These are phyloP conservation scores for Dolichomitus sp. DNA, from an alignment of 2,888 invertebrate genomes.

Conservation along the genomic window DNA sequence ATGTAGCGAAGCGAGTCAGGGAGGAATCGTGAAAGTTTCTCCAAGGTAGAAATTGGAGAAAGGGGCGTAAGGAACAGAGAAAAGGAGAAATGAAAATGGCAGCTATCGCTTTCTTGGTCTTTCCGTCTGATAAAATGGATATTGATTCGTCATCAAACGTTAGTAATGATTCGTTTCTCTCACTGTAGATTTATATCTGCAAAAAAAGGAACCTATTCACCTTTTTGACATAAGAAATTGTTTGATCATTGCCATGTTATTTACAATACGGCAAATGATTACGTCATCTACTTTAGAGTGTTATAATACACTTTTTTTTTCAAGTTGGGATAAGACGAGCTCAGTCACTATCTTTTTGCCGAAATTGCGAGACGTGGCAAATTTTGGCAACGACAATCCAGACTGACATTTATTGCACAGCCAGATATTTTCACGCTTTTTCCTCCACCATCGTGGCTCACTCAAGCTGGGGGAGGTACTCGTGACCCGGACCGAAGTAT, in stretches of 20 bases:
- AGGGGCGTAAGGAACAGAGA: slow-evolving; percentile 47
- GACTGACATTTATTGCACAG: slow-evolving; percentile 66
- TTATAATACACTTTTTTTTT: slow-evolving; percentile 6
- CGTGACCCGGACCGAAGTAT: slow-evolving; percentile 62
- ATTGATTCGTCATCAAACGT: slow-evolving; percentile 79
- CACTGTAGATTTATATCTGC: neutral
- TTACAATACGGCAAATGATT: neutral
- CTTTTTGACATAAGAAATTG: neutral
- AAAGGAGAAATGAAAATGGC: slow-evolving; percentile 53
- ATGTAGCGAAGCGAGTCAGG: slow-evolving; percentile 44
- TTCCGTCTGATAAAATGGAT: slow-evolving; percentile 65
- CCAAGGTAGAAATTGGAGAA: slow-evolving; percentile 66
- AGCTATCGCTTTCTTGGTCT: slow-evolving; percentile 53
- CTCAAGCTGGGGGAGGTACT: slow-evolving; percentile 47
- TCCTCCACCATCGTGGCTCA: slow-evolving; percentile 30
- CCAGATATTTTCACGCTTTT: slow-evolving; percentile 66
- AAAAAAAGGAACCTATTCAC: neutral
- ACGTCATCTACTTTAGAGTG: neutral
- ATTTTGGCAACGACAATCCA: slow-evolving; percentile 56
- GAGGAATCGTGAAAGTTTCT: slow-evolving; percentile 59
- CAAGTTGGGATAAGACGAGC: neutral
- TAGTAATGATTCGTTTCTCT: slow-evolving; percentile 71
- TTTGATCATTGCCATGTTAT: neutral
- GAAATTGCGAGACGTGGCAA: slow-evolving; percentile 61
- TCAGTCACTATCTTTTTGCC: slow-evolving; percentile 38